Percentiles rank a stretch among this genome's conserved stretches.
Conservation (phyloP, 2,888 invertebrate genomes). For the Diploptera punctata region DNA sequence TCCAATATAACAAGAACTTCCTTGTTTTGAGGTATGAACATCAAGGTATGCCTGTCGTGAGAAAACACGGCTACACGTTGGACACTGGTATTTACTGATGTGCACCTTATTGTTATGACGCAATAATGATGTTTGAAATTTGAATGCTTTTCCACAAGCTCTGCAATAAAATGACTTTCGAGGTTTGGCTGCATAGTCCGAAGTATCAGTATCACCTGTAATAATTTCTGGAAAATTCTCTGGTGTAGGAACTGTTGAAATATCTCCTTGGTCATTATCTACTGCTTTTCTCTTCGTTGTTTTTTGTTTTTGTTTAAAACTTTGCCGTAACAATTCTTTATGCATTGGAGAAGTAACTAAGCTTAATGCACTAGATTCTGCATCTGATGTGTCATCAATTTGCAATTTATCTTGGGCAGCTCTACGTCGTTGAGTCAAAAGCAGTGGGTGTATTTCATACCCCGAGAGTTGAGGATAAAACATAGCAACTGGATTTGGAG, state of each 20-base stretch:
- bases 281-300: constrained; percentile 21
- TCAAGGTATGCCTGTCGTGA: constrained; percentile 48
- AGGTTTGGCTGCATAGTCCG: constrained; percentile 41
- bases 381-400: constrained; percentile 20
- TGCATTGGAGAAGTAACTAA: constrained; percentile 31
- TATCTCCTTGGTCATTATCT: constrained; percentile 18
- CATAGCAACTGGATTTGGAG: constrained; percentile 45
- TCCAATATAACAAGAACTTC: constrained; percentile 47
- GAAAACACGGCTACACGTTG: constrained; percentile 47
- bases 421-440: constrained; percentile 41
- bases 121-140: constrained; percentile 48
- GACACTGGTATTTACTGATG: constrained; percentile 48
- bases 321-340: constrained; percentile 23
- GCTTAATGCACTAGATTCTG: constrained; percentile 24
- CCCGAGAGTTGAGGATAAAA: constrained; percentile 46
- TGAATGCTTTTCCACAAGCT: constrained; percentile 47
- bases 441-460: constrained; percentile 46
- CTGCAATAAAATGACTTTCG: constrained; percentile 47
- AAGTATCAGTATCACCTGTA: constrained; percentile 14
- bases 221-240: constrained; percentile 26
- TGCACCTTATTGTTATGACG: constrained; percentile 49
- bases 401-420: constrained; percentile 32
- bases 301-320: constrained; percentile 32
- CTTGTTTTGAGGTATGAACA: constrained; percentile 47
- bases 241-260: constrained; percentile 13